Conservation (phyloP, 2,888 invertebrate species). For the Zygothrica quintamaculata region DNA sequence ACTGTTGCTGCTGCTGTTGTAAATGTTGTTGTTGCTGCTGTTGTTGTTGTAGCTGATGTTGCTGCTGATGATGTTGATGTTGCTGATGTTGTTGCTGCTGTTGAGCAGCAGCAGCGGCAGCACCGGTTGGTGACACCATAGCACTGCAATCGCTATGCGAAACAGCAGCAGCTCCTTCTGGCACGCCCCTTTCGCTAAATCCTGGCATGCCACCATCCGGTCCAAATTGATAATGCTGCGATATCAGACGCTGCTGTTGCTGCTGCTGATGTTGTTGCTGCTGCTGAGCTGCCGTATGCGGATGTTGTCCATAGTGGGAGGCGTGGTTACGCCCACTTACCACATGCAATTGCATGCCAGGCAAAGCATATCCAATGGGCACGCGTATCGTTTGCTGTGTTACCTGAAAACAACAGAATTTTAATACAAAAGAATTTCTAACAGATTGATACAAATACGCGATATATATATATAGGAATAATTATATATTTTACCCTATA, state of each 20-base stretch:
- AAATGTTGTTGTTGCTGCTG: slow-evolving; percentile 52
- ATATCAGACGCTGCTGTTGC: slow-evolving; percentile 75
- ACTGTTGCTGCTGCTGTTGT: slow-evolving; percentile 47
- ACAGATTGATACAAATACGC: not conserved
- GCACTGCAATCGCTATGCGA: slow-evolving; percentile 80
- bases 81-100: slow-evolving; percentile 37
- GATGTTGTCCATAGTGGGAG: slow-evolving; percentile 73
- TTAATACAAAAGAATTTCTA: not conserved
- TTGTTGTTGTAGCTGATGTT: slow-evolving; percentile 35
- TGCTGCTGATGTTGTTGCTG: slow-evolving; percentile 68
- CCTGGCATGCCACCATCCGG: slow-evolving; percentile 78
- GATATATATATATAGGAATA: no score
- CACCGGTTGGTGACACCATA: slow-evolving; percentile 79
- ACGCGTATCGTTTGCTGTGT: slow-evolving; percentile 85
- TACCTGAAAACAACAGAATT: slow-evolving; percentile 68
- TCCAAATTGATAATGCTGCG: slow-evolving; percentile 81
- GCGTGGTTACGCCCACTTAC: slow-evolving; percentile 83
- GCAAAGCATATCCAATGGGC: slow-evolving; percentile 85
- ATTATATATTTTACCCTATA: no score
- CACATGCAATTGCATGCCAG: slow-evolving; percentile 85
- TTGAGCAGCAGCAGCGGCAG: slow-evolving; percentile 42
- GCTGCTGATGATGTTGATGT: slow-evolving; percentile 48
- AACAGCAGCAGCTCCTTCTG: slow-evolving; percentile 90
- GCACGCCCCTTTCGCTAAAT: slow-evolving; percentile 88
- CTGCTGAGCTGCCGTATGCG: slow-evolving; percentile 69